Evolutionary conservation across 2,888 invertebrate genomes (phyloP).

Genomic region (Nipponacmea schrenckii): DNA sequence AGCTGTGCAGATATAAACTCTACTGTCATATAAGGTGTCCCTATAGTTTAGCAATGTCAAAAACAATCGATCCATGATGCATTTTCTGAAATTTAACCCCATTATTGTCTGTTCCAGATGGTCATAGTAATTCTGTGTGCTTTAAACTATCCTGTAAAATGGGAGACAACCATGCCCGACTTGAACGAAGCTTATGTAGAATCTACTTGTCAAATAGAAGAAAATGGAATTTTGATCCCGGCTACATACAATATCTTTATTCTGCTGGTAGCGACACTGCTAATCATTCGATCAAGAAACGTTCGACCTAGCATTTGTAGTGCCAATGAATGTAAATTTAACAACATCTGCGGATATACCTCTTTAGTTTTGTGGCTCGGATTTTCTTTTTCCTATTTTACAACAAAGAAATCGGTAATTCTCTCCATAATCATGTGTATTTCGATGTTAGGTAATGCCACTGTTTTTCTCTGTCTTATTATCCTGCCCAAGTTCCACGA

Average conservation of each 20-base stretch:
- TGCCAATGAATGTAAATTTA: constrained; percentile 53
- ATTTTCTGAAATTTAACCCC: not conserved
- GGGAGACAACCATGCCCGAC: constrained; percentile 36
- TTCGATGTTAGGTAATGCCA: constrained; percentile 42
- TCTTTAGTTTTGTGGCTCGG: constrained; percentile 50
- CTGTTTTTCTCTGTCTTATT: constrained; percentile 41
- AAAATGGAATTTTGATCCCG: constrained; percentile 37
- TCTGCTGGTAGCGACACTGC: constrained; percentile 36
- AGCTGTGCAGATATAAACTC: too few species aligned
- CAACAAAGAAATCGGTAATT: not conserved
- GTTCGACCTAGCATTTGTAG: constrained; percentile 19
- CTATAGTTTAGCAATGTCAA: too few species aligned
- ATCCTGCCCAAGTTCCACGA: constrained; percentile 48
- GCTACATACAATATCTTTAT: constrained; percentile 45
- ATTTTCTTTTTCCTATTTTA: constrained; percentile 48
- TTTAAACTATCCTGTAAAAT: constrained; percentile 29
- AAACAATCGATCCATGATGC: not conserved
- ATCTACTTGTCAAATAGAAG: constrained; percentile 38
- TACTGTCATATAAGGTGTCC: too few species aligned
- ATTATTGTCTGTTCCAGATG: constrained; percentile 33
- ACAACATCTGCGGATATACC: constrained; percentile 48
- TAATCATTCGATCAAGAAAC: too few species aligned
- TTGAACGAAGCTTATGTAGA: constrained; percentile 39
- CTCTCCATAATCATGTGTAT: constrained; percentile 39
- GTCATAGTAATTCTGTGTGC: constrained; percentile 30